Percentiles rank a stretch among this genome's conserved stretches.
Evolutionary conservation across 1,140 invertebrate species (phyloP).

Genomic region (Scaptomyza pallida): DNA sequence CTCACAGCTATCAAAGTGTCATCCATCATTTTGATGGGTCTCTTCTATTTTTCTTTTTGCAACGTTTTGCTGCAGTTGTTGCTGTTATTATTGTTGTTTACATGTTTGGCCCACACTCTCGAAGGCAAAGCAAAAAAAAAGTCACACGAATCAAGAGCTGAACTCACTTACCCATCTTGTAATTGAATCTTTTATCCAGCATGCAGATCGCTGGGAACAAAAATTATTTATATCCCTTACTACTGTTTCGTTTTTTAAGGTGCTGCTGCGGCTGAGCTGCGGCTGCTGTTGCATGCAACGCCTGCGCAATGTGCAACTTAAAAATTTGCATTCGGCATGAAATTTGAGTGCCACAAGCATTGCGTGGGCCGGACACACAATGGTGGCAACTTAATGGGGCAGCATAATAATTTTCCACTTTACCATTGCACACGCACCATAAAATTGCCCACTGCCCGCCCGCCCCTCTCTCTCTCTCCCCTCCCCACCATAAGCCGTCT

Average conservation of each 20-base stretch:
- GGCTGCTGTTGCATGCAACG: slow-evolving; percentile 15
- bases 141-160: slow-evolving; percentile 60
- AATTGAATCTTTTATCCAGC: slow-evolving; percentile 79
- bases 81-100: slow-evolving; percentile 55
- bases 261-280: not conserved
- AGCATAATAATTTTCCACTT: slow-evolving; percentile 78
- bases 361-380: slow-evolving; percentile 67
- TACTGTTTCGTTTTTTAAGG: not conserved
- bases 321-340: slow-evolving; percentile 32
- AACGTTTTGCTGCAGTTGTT: slow-evolving; percentile 30
- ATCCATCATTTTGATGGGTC: slow-evolving; percentile 77
- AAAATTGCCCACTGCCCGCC: slow-evolving; percentile 41
- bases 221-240: not conserved
- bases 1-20: slow-evolving; percentile 69
- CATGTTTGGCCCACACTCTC: slow-evolving; percentile 63
- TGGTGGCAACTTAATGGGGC: slow-evolving; percentile 68
- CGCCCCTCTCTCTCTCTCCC: not conserved
- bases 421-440: slow-evolving; percentile 50
- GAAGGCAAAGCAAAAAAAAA: slow-evolving; percentile 28
- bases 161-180: slow-evolving; percentile 57
- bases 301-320: slow-evolving; percentile 28
- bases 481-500: no score
- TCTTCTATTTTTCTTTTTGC: slow-evolving; percentile 40
- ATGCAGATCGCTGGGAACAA: slow-evolving; percentile 64
- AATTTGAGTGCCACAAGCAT: slow-evolving; percentile 34